These are phyloP conservation scores for Glyphotaelius pellucidus DNA, from an alignment of 2,888 invertebrate species.

Conservation along the genomic window DNA sequence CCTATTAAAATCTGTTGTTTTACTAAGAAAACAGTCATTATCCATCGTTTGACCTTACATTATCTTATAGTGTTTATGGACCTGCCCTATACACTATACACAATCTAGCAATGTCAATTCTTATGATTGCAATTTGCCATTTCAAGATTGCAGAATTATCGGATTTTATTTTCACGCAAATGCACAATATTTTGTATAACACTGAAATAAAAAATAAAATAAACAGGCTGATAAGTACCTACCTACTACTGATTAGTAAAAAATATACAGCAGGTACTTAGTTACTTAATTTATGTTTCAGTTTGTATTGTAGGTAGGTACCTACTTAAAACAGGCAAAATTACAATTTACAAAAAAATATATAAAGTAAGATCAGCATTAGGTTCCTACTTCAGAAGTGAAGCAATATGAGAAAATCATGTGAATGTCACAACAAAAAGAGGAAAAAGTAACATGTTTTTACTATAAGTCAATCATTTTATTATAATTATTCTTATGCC, in stretches of 20 bases:
- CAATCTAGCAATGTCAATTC: neutral
- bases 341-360: no score
- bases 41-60: neutral
- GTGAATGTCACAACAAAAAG: neutral
- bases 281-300: neutral
- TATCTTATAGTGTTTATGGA: neutral
- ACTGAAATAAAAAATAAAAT: neutral
- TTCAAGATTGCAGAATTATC: neutral
- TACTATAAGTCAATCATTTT: neutral
- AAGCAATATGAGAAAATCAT: neutral
- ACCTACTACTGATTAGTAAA: neutral
- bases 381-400: neutral
- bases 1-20: neutral
- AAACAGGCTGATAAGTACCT: neutral
- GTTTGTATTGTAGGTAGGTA: neutral
- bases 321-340: no score
- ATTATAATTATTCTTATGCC: neutral
- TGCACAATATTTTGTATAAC: neutral
- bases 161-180: neutral
- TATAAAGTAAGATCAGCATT: neutral
- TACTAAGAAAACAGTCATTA: neutral
- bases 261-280: neutral
- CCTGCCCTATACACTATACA: neutral
- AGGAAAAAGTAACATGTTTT: neutral
- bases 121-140: neutral